Percentiles rank a stretch among this genome's conserved stretches.
Evolutionary conservation across 2,797 vertebrate species (phyloP).

Genomic region (Serranus cabrilla): DNA sequence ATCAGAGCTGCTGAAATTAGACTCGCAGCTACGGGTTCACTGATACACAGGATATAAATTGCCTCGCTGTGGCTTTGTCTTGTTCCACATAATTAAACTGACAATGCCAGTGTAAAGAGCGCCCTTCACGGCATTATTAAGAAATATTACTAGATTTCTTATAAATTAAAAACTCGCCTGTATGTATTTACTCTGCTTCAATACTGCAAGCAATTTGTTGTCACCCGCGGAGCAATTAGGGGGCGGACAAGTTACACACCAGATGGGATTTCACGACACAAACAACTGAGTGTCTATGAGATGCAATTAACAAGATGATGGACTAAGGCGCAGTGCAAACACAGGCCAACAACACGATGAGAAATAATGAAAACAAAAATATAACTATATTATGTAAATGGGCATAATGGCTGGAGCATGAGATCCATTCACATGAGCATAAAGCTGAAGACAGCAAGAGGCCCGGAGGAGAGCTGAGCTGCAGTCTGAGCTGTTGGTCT

Average conservation of each 20-base stretch:
- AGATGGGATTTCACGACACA: slow-evolving; percentile 14
- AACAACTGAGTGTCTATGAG: slow-evolving; percentile 24
- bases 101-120: slow-evolving; percentile 45
- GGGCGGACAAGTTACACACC: not conserved
- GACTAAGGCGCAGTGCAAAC: slow-evolving; percentile 23
- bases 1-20: slow-evolving; percentile 60
- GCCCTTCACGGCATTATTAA: slow-evolving; percentile 28
- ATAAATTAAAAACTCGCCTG: slow-evolving; percentile 30
- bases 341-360: slow-evolving; percentile 1
- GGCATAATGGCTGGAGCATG: slow-evolving; percentile 10
- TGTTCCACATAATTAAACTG: slow-evolving; percentile 70
- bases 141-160: slow-evolving; percentile 38
- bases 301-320: slow-evolving; percentile 32
- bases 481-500: slow-evolving; percentile 4
- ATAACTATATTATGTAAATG: slow-evolving; percentile 27
- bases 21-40: slow-evolving; percentile 37
- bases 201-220: slow-evolving; percentile 33
- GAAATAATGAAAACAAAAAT: slow-evolving; percentile 30
- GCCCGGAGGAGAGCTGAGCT: not conserved
- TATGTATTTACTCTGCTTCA: slow-evolving; percentile 34
- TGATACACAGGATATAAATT: slow-evolving; percentile 59
- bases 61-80: slow-evolving; percentile 47
- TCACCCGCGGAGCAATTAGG: slow-evolving; percentile 23
- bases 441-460: slow-evolving; percentile 20
- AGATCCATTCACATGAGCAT: slow-evolving; percentile 23